Evolutionary conservation across 2,797 vertebrate genomes (phyloP).

Genomic region (Champsocephalus gunnari): DNA sequence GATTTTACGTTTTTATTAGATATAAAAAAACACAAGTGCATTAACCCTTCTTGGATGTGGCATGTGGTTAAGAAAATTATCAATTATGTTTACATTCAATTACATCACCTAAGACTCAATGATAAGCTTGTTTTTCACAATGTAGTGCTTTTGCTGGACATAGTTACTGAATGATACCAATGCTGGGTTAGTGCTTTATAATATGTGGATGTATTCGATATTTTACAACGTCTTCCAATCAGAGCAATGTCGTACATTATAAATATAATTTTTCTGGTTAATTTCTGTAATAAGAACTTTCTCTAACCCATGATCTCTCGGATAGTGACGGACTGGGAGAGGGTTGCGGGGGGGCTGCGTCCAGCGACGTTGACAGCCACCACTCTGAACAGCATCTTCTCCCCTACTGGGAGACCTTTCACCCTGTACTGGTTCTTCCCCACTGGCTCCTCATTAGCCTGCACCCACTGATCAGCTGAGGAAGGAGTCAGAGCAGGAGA

Average conservation of each 20-base stretch:
- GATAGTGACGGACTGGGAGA: constrained; percentile 88
- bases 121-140: not conserved
- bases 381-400: constrained; percentile 90
- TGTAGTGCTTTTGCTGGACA: not conserved
- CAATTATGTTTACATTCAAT: constrained; percentile 4
- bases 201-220: not conserved
- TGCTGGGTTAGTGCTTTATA: not conserved
- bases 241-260: not conserved
- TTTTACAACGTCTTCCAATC: not conserved
- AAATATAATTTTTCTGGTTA: not conserved
- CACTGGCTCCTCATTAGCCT: constrained; percentile 81
- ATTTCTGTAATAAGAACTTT: not conserved
- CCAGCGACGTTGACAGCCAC: constrained; percentile 89
- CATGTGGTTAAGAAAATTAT: not conserved
- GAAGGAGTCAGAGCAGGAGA: constrained; percentile 1
- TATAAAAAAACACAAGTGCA: not conserved
- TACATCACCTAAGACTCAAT: constrained; percentile 6
- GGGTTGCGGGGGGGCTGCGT: constrained; percentile 84
- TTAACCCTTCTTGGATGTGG: not conserved
- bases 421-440: constrained; percentile 85
- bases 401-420: constrained; percentile 88
- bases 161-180: not conserved
- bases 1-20: constrained; percentile 4
- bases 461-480: constrained; percentile 88
- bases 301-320: constrained; percentile 89